These are phyloP conservation scores for Aphis gossypii DNA, from an alignment of 1,140 invertebrate species.

Conservation along the genomic window DNA sequence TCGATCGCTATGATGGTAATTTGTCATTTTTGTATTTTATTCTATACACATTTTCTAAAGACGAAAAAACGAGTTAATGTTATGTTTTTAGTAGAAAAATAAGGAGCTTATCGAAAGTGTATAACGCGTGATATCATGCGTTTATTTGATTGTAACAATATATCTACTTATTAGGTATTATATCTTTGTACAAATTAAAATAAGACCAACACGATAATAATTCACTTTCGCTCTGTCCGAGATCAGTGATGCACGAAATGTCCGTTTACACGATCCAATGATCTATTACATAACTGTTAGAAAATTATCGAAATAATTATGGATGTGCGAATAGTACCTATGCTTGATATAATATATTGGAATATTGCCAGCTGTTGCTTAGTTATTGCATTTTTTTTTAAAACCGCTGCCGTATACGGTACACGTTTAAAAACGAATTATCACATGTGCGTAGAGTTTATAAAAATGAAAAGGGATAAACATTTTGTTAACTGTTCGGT, in stretches of 20 bases:
- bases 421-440: not conserved
- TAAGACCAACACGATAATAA: conserved; percentile 8
- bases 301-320: conserved; percentile 21
- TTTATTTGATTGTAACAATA: not conserved
- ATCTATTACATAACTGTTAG: not conserved
- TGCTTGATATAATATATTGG: not conserved
- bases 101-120: not conserved
- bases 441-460: not conserved
- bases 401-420: not conserved
- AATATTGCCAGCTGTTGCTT: not conserved
- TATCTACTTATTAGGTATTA: not conserved
- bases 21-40: not conserved
- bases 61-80: not conserved
- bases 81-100: not conserved
- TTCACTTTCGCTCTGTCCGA: conserved; percentile 39
- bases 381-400: not conserved
- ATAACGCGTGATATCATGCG: not conserved
- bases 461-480: not conserved
- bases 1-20: not conserved
- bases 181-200: not conserved
- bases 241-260: conserved; percentile 44
- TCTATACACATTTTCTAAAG: not conserved
- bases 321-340: not conserved
- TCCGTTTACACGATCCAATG: conserved; percentile 45
- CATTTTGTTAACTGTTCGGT: not conserved